Percentiles rank a stretch among this genome's conserved stretches.
These are phyloP conservation scores for Orientallactaga bullata DNA, from an alignment of 2,113 vertebrate genomes.

Conservation along the genomic window DNA sequence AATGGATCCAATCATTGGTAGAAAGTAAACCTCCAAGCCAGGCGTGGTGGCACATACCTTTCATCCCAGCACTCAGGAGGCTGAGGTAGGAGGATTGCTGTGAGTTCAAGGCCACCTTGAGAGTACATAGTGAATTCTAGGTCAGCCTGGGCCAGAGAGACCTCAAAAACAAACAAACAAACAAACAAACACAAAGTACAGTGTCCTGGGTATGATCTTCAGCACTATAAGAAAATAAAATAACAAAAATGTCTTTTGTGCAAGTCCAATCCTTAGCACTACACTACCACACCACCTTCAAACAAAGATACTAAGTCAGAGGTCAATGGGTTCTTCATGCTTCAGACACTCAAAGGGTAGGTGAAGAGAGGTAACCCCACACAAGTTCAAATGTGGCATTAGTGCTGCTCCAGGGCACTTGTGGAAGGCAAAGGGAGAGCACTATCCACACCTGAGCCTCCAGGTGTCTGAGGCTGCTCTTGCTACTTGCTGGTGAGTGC, in stretches of 20 bases:
- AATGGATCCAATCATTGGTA: neutral
- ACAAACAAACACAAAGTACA: no score
- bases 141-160: no score
- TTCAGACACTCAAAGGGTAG: neutral
- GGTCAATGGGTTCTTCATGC: neutral
- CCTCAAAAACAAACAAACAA: no score
- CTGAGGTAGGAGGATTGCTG: no score
- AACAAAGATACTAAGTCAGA: neutral
- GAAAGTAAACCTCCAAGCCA: neutral
- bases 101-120: no score
- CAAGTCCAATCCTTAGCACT: neutral
- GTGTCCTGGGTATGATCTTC: neutral
- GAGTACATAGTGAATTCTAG: no score
- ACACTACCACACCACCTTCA: neutral
- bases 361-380: neutral
- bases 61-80: no score
- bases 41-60: no score
- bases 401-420: neutral
- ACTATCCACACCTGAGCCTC: neutral
- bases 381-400: fast-evolving
- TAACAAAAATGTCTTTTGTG: neutral
- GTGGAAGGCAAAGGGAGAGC: neutral
- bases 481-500: no score
- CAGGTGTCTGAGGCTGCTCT: neutral
- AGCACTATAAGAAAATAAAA: neutral